Base-by-base conservation (phyloP, 2,888 invertebrate species). In the Pristionchus entomophagus region DNA sequence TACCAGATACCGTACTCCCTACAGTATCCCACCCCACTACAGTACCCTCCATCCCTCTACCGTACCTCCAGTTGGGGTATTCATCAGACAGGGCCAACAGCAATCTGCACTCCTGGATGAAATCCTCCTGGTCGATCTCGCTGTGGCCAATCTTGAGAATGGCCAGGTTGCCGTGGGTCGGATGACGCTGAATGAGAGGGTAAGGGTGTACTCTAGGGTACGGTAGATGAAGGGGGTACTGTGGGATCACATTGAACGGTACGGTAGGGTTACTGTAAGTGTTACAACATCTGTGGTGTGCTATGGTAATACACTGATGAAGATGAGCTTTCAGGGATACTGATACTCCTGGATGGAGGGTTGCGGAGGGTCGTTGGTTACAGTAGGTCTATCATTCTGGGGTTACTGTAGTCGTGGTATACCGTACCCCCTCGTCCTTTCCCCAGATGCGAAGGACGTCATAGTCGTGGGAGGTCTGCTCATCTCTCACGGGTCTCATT, bases 101-200 rank as follows among this genome's bases (percentile, higher is more conserved):
- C 78, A 80, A n/a, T 8, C 51, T n/a, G n/a, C 78, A 80, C 17
- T 80, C 78, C 29, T 80, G 77, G n/a, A 77, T 45, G 77, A 77
- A 77, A 17, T 80, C 78, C 26, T 80, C 78, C 0, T n/a, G 32
- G 19, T 80, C 78, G 32, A 49, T 51, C 19, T 80, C 78, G 22
- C n/a, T 17, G 22, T 49, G 51, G 17, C 29, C 78, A 19, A 80
- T 51, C 78, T 80, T 80, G 51, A 80, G 49, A 22, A 80, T 41
- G 22, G 19, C 32, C 8, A 32, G 49, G 51, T 80, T 80, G 35
- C 78, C 78, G 41, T 51, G 22, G 0, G n/a, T 19, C 17, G 51
- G 78, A 49, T 80, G 78, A 12, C 32, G 32, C 78, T 80, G 49
- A 2, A 41, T 12, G 14, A 26, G 29, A 35, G 19, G 35, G 2